Evolutionary conservation across 2,797 vertebrate species (phyloP).

Genomic region (Semotilus atromaculatus): DNA sequence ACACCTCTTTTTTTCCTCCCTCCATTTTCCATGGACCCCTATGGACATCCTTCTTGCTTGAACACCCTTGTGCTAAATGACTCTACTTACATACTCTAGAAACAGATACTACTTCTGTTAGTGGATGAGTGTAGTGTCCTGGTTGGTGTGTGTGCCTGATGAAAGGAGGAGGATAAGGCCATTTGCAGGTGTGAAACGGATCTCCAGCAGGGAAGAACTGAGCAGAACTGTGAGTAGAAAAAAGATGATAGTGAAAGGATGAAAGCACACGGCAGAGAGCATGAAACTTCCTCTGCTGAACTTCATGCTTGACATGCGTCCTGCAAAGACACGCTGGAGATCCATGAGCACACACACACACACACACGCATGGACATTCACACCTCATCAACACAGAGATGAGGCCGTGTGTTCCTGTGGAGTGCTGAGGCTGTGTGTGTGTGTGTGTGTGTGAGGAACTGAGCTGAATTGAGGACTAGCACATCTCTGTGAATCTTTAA

Average conservation of each 20-base stretch:
- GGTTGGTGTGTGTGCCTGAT: not conserved
- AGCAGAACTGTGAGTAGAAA: not conserved
- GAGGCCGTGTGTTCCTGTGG: not conserved
- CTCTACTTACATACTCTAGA: not conserved
- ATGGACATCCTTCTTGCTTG: not conserved
- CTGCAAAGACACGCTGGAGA: not conserved
- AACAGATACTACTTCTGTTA: not conserved
- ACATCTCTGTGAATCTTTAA: constrained; percentile 37
- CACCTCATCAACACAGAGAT: not conserved
- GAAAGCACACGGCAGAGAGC: not conserved
- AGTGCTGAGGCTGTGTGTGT: not conserved
- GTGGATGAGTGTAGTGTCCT: not conserved
- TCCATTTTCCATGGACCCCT: not conserved
- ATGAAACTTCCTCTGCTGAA: no score
- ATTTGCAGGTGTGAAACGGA: not conserved
- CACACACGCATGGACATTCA: not conserved
- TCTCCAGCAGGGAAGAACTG: constrained; percentile 4
- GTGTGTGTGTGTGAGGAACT: not conserved
- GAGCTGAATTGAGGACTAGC: constrained; percentile 1
- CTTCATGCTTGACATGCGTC: not conserved
- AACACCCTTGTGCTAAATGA: not conserved
- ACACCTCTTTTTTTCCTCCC: not conserved
- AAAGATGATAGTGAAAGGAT: not conserved
- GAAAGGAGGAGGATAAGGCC: not conserved
- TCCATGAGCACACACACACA: not conserved